These are phyloP conservation scores for Solea solea DNA, from an alignment of 2,113 vertebrate species.

Conservation along the genomic window DNA sequence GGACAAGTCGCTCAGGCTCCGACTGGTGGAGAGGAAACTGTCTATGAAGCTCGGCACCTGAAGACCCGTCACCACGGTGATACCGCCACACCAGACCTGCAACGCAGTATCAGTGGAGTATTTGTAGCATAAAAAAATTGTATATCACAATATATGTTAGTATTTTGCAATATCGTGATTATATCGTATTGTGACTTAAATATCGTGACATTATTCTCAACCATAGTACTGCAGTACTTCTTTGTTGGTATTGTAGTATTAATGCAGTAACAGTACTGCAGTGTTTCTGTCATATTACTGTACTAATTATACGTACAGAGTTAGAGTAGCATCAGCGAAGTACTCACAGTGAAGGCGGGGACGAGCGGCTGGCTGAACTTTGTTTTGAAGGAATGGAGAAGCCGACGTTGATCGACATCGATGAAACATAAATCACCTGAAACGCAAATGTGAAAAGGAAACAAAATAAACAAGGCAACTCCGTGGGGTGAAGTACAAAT, in stretches of 20 bases:
- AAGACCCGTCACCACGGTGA: constrained; percentile 87
- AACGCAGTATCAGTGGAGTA: constrained; percentile 3
- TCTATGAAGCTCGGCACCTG: constrained; percentile 91
- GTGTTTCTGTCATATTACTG: background rate
- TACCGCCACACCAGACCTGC: constrained; percentile 93
- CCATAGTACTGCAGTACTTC: background rate
- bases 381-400: constrained; percentile 90
- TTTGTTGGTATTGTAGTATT: background rate
- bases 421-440: constrained; percentile 91
- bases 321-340: background rate
- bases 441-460: constrained; percentile 28
- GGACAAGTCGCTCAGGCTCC: constrained; percentile 84
- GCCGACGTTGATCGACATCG: constrained; percentile 86
- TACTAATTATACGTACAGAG: background rate
- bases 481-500: background rate
- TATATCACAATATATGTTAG: too few species aligned
- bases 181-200: too few species aligned
- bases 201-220: too few species aligned
- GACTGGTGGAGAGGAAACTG: constrained; percentile 84
- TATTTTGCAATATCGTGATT: too few species aligned
- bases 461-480: background rate
- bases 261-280: background rate
- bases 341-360: constrained; percentile 92
- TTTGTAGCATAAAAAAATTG: too few species aligned
- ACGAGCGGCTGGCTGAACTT: constrained; percentile 91